phyloP scores from a whole-genome alignment of 2,113 vertebrate species.

The Periophthalmodon schlosseri region DNA sequence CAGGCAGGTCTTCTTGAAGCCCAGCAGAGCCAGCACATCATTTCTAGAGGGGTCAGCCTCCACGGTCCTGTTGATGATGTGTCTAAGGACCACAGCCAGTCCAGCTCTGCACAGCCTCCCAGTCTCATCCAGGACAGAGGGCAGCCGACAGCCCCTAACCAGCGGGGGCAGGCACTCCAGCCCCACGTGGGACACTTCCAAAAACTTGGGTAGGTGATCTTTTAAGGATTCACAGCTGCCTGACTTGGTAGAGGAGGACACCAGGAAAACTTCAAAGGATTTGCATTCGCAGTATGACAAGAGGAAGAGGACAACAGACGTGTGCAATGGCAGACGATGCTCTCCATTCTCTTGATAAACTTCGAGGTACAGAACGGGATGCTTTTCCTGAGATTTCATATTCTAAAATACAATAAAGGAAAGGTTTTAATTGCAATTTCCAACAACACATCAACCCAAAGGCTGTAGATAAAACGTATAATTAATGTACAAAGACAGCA shows the following conservation, averaged over 20 bases:
- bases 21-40: slow-evolving; percentile 85
- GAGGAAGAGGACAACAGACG: slow-evolving; percentile 87
- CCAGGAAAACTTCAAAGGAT: slow-evolving; percentile 84
- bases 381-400: slow-evolving; percentile 79
- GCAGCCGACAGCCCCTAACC: slow-evolving; percentile 85
- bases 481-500: not conserved
- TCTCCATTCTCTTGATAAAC: slow-evolving; percentile 72
- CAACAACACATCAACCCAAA: not conserved
- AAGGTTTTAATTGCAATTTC: not conserved
- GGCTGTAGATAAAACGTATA: not conserved
- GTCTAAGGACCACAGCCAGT: slow-evolving; percentile 90
- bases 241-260: slow-evolving; percentile 55
- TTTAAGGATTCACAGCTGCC: slow-evolving; percentile 43
- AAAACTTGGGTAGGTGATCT: slow-evolving; percentile 49
- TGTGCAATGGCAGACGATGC: slow-evolving; percentile 84
- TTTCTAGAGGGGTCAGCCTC: slow-evolving; percentile 80
- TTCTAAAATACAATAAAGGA: not conserved
- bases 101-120: slow-evolving; percentile 88
- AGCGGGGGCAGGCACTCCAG: slow-evolving; percentile 78
- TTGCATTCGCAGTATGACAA: slow-evolving; percentile 91
- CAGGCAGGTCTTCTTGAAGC: slow-evolving; percentile 97
- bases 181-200: slow-evolving; percentile 71
- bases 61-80: slow-evolving; percentile 82
- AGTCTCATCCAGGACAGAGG: slow-evolving; percentile 80
- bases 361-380: slow-evolving; percentile 83